Evolutionary conservation across 2,797 vertebrate genomes (phyloP).

Genomic region (Molossus molossus): DNA sequence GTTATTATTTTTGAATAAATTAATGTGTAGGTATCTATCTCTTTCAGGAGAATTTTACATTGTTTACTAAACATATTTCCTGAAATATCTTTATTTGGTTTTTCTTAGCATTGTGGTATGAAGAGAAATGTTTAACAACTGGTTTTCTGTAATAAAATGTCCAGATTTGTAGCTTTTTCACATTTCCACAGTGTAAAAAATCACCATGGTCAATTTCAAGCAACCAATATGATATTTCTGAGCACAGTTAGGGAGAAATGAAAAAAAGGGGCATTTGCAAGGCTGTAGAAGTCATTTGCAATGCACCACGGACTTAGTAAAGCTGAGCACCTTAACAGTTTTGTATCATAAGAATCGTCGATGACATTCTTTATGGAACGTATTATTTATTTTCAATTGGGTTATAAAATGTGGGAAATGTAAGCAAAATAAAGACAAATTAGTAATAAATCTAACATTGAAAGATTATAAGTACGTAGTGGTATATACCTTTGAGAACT

Average conservation of each 20-base stretch:
- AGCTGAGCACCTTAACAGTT: neutral
- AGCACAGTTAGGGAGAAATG: neutral
- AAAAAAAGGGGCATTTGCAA: neutral
- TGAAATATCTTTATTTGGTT: slow-evolving; percentile 16
- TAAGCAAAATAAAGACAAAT: neutral
- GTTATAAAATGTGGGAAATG: neutral
- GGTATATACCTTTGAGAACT: neutral
- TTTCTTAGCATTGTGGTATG: neutral
- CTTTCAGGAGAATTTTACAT: slow-evolving; percentile 3
- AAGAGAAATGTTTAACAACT: slow-evolving; percentile 41
- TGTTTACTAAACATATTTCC: slow-evolving; percentile 22
- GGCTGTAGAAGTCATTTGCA: neutral
- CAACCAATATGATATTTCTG: neutral
- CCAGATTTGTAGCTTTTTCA: neutral
- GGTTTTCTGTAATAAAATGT: neutral
- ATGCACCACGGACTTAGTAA: neutral
- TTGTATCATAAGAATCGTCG: neutral
- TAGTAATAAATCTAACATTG: neutral
- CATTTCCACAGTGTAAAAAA: neutral
- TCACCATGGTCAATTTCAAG: neutral
- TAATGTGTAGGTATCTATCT: neutral
- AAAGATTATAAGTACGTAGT: neutral
- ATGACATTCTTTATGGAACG: neutral
- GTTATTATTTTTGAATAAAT: neutral
- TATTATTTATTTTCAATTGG: neutral